phyloP scores from a whole-genome alignment of 2,113 vertebrate species.

The Penelope pileata region DNA sequence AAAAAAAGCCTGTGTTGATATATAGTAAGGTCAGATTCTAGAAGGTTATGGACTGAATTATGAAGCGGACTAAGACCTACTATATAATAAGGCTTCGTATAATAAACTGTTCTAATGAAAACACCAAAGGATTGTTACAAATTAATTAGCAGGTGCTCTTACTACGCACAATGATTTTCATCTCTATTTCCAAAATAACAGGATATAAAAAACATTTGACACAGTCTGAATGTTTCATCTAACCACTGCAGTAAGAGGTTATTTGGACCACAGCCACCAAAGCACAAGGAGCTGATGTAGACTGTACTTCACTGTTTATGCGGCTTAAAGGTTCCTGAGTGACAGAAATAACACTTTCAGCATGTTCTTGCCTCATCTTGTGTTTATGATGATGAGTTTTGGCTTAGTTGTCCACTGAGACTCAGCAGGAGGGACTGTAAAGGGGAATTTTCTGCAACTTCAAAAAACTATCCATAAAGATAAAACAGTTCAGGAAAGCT shows the following conservation, averaged over 20 bases:
- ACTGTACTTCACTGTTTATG: neutral
- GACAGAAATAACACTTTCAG: neutral
- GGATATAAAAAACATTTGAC: neutral
- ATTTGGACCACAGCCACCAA: neutral
- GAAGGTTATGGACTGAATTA: neutral
- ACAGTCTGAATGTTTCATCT: neutral
- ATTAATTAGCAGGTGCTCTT: neutral
- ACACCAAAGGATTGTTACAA: neutral
- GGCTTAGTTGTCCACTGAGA: neutral
- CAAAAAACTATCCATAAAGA: neutral
- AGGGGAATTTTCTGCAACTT: conserved; percentile 17
- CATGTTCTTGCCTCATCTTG: neutral
- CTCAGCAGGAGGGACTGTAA: neutral
- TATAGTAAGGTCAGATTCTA: neutral
- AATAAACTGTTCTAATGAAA: neutral
- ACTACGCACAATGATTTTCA: neutral
- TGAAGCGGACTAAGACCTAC: neutral
- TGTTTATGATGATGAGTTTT: neutral
- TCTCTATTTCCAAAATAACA: neutral
- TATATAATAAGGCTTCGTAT: no score
- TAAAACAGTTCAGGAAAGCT: neutral
- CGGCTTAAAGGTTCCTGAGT: no score
- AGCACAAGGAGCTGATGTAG: neutral
- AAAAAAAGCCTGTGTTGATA: neutral
- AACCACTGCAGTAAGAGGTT: neutral